Evolutionary conservation across 2,797 vertebrate species (phyloP).

Genomic region (Sciurus vulgaris): DNA sequence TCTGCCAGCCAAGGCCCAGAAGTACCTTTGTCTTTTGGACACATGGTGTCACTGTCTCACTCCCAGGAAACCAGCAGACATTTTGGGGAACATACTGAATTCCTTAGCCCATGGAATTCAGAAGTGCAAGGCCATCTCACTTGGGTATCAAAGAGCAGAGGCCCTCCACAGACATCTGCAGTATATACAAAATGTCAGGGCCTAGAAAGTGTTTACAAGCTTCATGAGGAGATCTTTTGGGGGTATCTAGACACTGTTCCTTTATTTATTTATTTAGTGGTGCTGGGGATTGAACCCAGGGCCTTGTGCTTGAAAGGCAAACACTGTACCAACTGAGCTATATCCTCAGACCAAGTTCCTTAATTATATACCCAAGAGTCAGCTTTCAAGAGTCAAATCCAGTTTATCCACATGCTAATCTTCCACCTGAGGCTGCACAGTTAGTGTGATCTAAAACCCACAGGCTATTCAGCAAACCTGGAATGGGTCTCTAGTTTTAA

Average conservation of each 20-base stretch:
- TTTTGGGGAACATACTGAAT: background rate
- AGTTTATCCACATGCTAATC: background rate
- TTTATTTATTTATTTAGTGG: background rate
- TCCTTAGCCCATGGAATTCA: background rate
- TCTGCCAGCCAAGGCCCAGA: background rate
- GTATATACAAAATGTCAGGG: background rate
- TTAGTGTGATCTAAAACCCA: background rate
- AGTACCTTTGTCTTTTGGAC: background rate
- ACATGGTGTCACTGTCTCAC: background rate
- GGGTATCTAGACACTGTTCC: background rate
- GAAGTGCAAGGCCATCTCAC: background rate
- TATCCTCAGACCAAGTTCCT: background rate
- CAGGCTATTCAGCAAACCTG: background rate
- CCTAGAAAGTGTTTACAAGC: slow-evolving; percentile 43
- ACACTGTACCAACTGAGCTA: too few relatives aligned
- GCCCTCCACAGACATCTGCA: background rate
- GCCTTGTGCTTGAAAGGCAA: too few relatives aligned
- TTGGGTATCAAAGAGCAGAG: background rate
- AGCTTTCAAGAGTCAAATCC: slow-evolving; percentile 36
- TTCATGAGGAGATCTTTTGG: background rate
- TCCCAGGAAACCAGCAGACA: background rate
- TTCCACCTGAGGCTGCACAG: background rate
- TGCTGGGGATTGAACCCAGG: too few relatives aligned
- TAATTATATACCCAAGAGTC: slow-evolving; percentile 20
- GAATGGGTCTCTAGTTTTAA: background rate